A percentile compares a stretch with the other conserved stretches of the same genome.
Conservation (phyloP, 1,140 invertebrate species). For the Trissolcus basalis region DNA sequence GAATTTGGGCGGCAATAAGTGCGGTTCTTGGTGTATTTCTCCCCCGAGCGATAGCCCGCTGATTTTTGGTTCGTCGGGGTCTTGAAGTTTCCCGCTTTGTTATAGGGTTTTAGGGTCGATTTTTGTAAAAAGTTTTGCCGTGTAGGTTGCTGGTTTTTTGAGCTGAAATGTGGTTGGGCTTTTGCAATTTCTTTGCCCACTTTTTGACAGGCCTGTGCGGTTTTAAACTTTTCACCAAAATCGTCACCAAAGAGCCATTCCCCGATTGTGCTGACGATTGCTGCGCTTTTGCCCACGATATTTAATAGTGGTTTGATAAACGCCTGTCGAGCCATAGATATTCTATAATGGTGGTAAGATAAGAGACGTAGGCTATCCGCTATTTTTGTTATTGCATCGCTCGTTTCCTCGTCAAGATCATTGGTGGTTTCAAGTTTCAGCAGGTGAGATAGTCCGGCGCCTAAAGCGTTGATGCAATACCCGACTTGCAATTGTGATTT, state of each 20-base stretch:
- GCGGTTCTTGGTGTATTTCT: neutral
- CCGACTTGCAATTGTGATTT: conserved; percentile 7
- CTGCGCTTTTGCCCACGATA: conserved; percentile 9
- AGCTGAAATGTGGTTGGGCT: neutral
- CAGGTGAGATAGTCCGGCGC: neutral
- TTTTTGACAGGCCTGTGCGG: conserved; percentile 7
- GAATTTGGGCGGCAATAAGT: too few relatives aligned
- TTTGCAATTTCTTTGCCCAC: neutral
- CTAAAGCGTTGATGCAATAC: conserved; percentile 13
- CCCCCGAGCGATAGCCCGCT: too few relatives aligned
- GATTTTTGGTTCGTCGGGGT: too few relatives aligned
- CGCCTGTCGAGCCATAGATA: neutral
- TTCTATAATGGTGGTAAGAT: conserved; percentile 4
- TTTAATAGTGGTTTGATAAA: conserved; percentile 9
- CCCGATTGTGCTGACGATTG: neutral
- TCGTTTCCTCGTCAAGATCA: conserved; percentile 1
- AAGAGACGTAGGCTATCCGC: conserved; percentile 1
- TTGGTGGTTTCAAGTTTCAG: neutral
- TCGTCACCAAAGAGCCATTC: conserved; percentile 9
- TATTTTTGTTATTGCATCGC: conserved; percentile 5
- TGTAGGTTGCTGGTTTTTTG: neutral
- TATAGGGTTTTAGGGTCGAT: neutral
- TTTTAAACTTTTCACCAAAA: conserved; percentile 6
- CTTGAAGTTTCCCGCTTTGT: too few relatives aligned
- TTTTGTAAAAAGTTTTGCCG: neutral